phyloP scores from a whole-genome alignment of 2,797 vertebrate species.

The Ctenopoma multispine region DNA sequence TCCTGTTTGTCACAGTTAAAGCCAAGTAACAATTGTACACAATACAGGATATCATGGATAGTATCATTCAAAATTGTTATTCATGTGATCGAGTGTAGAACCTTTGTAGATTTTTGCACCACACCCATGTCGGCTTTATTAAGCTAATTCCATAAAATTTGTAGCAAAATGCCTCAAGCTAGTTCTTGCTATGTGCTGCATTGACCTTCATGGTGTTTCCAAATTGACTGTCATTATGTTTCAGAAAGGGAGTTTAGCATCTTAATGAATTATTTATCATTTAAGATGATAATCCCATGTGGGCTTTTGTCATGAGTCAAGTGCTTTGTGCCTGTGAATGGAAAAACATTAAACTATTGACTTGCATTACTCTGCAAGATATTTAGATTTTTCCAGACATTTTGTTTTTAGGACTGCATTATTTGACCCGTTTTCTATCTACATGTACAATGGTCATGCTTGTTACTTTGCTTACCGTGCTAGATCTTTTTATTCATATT shows the following conservation, averaged over 20 bases:
- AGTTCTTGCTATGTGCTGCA: neutral
- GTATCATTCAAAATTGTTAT: neutral
- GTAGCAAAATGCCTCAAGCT: neutral
- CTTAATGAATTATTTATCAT: constrained; percentile 57
- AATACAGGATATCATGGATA: neutral
- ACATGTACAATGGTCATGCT: constrained; percentile 21
- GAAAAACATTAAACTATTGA: constrained; percentile 7
- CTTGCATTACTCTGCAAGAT: neutral
- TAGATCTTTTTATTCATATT: constrained; percentile 49
- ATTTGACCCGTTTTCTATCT: neutral
- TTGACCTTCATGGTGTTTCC: constrained; percentile 17
- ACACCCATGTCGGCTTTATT: constrained; percentile 41
- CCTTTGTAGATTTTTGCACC: constrained; percentile 6
- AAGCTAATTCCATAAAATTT: constrained; percentile 38
- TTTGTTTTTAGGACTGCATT: too few relatives aligned
- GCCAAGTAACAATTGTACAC: constrained; percentile 19
- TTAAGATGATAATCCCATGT: constrained; percentile 46
- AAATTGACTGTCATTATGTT: constrained; percentile 44
- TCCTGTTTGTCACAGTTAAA: constrained; percentile 45
- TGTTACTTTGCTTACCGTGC: constrained; percentile 53
- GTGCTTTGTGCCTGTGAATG: constrained; percentile 35
- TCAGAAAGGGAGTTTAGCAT: constrained; percentile 30
- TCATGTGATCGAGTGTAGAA: constrained; percentile 6
- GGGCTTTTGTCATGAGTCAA: constrained; percentile 30
- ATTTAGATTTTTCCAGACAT: neutral